These are phyloP conservation scores for Sitobion miscanthi DNA, from an alignment of 1,140 invertebrate species.

Conservation along the genomic window DNA sequence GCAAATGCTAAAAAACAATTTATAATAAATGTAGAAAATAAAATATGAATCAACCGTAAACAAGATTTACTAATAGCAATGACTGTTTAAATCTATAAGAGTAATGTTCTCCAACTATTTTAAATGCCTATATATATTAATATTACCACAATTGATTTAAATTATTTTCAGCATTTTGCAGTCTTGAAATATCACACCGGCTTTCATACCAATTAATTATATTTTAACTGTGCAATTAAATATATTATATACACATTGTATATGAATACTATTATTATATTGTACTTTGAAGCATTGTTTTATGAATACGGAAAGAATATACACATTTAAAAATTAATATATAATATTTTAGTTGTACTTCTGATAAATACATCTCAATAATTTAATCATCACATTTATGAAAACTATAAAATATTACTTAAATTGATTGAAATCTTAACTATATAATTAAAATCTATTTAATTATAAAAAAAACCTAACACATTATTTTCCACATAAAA, in stretches of 20 bases:
- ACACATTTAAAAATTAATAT: not conserved
- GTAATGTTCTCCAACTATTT: not conserved
- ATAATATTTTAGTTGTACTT: conserved; percentile 2
- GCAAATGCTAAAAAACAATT: not conserved
- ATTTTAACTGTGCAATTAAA: conserved; percentile 9
- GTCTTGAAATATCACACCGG: conserved; percentile 38
- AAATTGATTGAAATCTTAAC: not conserved
- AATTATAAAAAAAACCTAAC: not conserved
- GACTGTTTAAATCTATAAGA: not conserved
- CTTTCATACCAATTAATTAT: not conserved
- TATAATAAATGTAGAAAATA: not conserved
- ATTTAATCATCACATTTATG: not conserved
- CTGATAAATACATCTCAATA: not conserved
- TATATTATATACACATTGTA: not conserved
- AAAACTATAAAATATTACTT: not conserved
- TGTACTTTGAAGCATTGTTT: conserved; percentile 1
- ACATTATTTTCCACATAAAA: not conserved
- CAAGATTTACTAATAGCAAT: not conserved
- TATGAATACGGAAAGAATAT: not conserved
- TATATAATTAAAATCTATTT: not conserved
- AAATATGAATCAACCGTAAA: not conserved
- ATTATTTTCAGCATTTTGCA: conserved; percentile 30
- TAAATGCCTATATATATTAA: not conserved
- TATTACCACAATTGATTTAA: not conserved
- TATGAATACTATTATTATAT: not conserved